These are phyloP conservation scores for Australoheros scitulus DNA, from an alignment of 2,113 vertebrate genomes.

Conservation along the genomic window DNA sequence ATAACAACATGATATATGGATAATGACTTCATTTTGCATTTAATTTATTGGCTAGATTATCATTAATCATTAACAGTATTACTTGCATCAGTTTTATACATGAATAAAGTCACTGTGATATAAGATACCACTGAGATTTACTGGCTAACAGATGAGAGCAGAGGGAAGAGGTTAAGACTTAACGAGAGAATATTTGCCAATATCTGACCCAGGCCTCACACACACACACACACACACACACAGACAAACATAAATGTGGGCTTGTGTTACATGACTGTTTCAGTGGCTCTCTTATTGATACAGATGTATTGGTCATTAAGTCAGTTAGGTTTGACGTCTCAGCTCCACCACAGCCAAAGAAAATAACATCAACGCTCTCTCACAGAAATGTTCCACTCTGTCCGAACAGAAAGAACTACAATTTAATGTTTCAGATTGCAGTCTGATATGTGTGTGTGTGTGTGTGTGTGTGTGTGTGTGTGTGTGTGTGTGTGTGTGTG, in stretches of 20 bases:
- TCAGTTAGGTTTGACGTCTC: constrained; percentile 75
- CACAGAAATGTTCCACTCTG: constrained; percentile 72
- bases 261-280: constrained; percentile 76
- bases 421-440: constrained; percentile 59
- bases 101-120: constrained; percentile 49
- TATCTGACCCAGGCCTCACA: constrained; percentile 53
- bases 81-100: constrained; percentile 53
- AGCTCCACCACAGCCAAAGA: constrained; percentile 74
- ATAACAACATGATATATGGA: constrained; percentile 9
- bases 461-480: constrained; percentile 15
- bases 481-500: constrained; percentile 18
- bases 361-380: constrained; percentile 70
- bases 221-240: constrained; percentile 37
- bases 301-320: constrained; percentile 85
- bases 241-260: constrained; percentile 51
- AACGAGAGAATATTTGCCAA: constrained; percentile 64
- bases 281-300: constrained; percentile 77
- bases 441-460: constrained; percentile 19
- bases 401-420: constrained; percentile 48
- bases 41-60: constrained; percentile 45
- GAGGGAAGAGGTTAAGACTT: constrained; percentile 63
- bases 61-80: constrained; percentile 55
- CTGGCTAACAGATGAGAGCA: constrained; percentile 63
- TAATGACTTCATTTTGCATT: constrained; percentile 8
- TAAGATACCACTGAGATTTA: constrained; percentile 39